Evolutionary conservation across 2,888 invertebrate genomes (phyloP).

Genomic region (Tipula helvola): DNA sequence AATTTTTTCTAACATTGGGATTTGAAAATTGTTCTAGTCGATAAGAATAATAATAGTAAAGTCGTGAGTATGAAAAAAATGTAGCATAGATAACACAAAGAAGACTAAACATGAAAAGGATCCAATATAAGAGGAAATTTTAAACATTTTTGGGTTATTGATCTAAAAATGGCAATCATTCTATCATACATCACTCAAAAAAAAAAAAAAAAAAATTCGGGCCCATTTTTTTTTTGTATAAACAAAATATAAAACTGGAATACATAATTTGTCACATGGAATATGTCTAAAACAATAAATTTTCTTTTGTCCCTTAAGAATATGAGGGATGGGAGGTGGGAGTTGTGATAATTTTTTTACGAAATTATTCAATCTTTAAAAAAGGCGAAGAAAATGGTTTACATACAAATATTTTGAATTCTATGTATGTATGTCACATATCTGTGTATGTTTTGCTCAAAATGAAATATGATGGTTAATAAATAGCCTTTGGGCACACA

Average conservation of each 20-base stretch:
- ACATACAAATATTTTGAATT: background rate
- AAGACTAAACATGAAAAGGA: background rate
- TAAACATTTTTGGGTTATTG: background rate
- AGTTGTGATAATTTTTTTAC: background rate
- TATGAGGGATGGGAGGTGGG: background rate
- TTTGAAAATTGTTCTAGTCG: too few species aligned
- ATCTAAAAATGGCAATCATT: background rate
- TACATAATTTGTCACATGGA: background rate
- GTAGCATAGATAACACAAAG: too few species aligned
- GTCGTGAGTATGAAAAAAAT: too few species aligned
- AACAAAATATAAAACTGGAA: background rate
- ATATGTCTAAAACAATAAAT: background rate
- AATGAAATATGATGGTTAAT: background rate
- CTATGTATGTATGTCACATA: background rate
- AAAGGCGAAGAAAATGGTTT: background rate
- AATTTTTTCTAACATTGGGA: too few species aligned
- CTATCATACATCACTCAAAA: background rate
- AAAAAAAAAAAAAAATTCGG: background rate
- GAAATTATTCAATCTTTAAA: background rate
- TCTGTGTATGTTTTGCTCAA: background rate
- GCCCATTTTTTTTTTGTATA: background rate
- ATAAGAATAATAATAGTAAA: too few species aligned
- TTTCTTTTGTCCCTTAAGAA: background rate
- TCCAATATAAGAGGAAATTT: background rate
- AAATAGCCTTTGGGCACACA: background rate